Conservation (phyloP, 2,113 vertebrate genomes). For the Thalassoma bifasciatum region DNA sequence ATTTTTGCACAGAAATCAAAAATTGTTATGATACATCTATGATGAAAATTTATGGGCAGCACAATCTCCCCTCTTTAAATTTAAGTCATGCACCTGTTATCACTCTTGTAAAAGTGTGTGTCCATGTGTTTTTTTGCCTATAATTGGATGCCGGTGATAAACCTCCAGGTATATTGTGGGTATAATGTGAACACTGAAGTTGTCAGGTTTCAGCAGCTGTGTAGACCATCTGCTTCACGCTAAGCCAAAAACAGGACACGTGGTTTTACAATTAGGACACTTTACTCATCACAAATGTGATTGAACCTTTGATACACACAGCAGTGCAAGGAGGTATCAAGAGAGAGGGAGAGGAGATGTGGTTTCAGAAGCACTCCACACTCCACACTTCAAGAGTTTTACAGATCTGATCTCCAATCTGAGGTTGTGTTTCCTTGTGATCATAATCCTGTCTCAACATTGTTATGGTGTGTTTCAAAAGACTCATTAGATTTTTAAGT, state of each 20-base stretch:
- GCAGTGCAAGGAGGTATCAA: neutral
- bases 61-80: too few relatives aligned
- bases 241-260: conserved; percentile 6
- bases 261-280: neutral
- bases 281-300: conserved; percentile 31
- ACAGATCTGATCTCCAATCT: neutral
- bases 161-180: too few relatives aligned
- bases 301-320: neutral
- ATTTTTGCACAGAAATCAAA: too few relatives aligned
- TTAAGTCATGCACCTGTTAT: neutral
- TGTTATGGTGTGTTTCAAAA: too few relatives aligned
- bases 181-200: neutral
- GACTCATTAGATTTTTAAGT: neutral
- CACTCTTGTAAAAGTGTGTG: neutral
- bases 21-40: too few relatives aligned
- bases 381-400: neutral
- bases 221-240: conserved; percentile 10
- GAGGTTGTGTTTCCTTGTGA: neutral
- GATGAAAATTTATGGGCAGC: too few relatives aligned
- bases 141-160: neutral
- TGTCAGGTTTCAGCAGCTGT: conserved; percentile 6
- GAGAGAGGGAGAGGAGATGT: too few relatives aligned
- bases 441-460: too few relatives aligned
- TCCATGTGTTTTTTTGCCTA: neutral
- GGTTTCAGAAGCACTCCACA: neutral